phyloP scores from a whole-genome alignment of 1,140 invertebrate species.

The Musca domestica region DNA sequence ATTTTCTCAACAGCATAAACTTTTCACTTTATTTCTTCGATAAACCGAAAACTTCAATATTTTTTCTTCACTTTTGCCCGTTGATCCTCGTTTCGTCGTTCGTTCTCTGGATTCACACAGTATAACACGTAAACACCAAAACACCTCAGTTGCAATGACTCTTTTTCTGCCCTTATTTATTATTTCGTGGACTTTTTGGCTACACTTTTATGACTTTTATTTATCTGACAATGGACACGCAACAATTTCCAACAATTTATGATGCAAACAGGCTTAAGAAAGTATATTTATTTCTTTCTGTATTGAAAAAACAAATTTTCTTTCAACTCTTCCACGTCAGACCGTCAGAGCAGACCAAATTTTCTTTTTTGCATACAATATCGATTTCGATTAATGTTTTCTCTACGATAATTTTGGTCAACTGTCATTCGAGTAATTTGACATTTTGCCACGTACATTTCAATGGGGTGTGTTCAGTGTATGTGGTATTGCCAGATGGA shows the following conservation, averaged over 20 bases:
- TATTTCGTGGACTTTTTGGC: not conserved
- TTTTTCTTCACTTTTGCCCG: conserved; percentile 4
- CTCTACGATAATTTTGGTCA: conserved; percentile 42
- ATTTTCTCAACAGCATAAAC: conserved; percentile 5
- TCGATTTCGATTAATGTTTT: not conserved
- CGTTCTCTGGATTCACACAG: not conserved
- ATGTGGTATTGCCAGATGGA: no score
- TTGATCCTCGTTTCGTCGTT: not conserved
- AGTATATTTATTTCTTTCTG: not conserved
- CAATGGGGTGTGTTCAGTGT: not conserved
- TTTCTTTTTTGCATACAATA: conserved; percentile 29
- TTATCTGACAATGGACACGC: not conserved
- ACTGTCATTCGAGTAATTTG: conserved; percentile 31
- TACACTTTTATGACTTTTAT: not conserved
- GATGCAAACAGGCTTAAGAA: not conserved
- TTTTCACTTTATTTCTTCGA: not conserved
- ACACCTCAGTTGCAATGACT: not conserved
- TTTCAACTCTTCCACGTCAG: conserved; percentile 49
- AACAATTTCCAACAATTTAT: not conserved
- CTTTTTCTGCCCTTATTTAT: not conserved
- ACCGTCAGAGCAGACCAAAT: conserved; percentile 39
- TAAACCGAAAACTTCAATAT: not conserved
- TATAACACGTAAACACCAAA: conserved; percentile 20
- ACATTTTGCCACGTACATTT: conserved; percentile 44
- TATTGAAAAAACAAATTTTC: conserved; percentile 22